A percentile compares a stretch with the other conserved stretches of the same genome.
phyloP scores from a whole-genome alignment of 2,888 invertebrate genomes.

The Drosophila yooni region DNA sequence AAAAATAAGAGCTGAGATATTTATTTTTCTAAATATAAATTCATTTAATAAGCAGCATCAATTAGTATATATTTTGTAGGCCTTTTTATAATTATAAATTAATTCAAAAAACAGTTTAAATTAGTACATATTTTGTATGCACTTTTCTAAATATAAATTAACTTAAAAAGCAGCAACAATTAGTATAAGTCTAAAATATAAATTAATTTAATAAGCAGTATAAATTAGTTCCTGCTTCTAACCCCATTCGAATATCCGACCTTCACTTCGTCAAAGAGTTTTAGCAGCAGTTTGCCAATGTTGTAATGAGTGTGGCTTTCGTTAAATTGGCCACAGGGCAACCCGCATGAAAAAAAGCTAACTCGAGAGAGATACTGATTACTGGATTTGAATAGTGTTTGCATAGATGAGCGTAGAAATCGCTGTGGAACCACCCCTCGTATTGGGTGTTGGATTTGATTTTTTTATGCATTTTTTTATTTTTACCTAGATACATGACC shows the following conservation, averaged over 20 bases:
- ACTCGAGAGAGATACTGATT: slow-evolving; percentile 22
- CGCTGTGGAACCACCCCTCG: slow-evolving; percentile 42
- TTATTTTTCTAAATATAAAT: neutral
- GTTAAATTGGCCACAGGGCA: slow-evolving; percentile 28
- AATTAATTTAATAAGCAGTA: neutral
- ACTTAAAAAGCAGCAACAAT: too few relatives aligned
- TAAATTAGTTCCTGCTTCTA: neutral
- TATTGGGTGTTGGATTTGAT: slow-evolving; percentile 11
- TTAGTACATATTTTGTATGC: too few relatives aligned
- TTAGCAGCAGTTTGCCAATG: slow-evolving; percentile 22
- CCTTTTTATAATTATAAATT: neutral
- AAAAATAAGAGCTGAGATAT: neutral
- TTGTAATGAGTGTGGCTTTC: slow-evolving; percentile 2
- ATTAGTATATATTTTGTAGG: neutral
- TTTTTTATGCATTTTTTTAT: slow-evolving; percentile 6
- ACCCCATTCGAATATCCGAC: neutral
- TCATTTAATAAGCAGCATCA: neutral
- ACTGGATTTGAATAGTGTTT: slow-evolving; percentile 38
- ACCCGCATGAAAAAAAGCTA: slow-evolving; percentile 29
- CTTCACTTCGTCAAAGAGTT: neutral
- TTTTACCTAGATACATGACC: slow-evolving; percentile 48
- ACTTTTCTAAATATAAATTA: too few relatives aligned
- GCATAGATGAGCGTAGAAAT: slow-evolving; percentile 42
- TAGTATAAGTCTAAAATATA: neutral
- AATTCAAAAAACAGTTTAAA: neutral